These are phyloP conservation scores for Fissipunctia ypsillon DNA, from an alignment of 2,888 invertebrate species.

Conservation along the genomic window DNA sequence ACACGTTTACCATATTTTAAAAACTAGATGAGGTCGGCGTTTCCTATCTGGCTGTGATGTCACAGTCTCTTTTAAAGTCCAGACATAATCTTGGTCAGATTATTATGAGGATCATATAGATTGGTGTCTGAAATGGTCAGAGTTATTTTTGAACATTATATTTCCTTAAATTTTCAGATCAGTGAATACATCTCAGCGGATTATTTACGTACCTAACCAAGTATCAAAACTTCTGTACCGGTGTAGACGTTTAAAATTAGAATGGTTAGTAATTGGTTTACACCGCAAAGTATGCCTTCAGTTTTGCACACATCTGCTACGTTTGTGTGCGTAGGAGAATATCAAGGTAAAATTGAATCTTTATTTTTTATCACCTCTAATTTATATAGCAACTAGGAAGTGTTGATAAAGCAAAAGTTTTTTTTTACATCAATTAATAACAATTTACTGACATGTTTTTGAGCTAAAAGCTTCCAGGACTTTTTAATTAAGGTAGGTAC, in stretches of 20 bases:
- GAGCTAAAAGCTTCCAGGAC: neutral
- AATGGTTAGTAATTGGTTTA: conserved; percentile 80
- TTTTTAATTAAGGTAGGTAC: neutral
- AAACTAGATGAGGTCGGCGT: no score
- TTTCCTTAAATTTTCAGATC: neutral
- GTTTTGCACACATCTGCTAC: conserved; percentile 33
- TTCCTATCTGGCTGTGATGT: no score
- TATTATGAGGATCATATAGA: no score
- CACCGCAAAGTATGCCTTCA: conserved; percentile 68
- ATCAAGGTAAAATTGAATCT: neutral
- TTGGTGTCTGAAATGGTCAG: no score
- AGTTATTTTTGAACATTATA: no score
- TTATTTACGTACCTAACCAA: neutral
- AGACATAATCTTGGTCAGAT: no score
- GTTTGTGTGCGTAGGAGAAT: conserved; percentile 3
- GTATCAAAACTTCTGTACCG: conserved; percentile 64
- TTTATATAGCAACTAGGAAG: neutral
- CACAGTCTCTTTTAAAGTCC: no score
- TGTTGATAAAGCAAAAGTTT: neutral
- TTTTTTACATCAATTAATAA: neutral
- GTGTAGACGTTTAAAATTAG: conserved; percentile 75
- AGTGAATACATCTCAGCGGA: neutral
- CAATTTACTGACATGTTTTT: neutral
- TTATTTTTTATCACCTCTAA: neutral
- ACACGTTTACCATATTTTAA: no score